phyloP scores from a whole-genome alignment of 2,888 invertebrate species.

The Tetragonula carbonaria region DNA sequence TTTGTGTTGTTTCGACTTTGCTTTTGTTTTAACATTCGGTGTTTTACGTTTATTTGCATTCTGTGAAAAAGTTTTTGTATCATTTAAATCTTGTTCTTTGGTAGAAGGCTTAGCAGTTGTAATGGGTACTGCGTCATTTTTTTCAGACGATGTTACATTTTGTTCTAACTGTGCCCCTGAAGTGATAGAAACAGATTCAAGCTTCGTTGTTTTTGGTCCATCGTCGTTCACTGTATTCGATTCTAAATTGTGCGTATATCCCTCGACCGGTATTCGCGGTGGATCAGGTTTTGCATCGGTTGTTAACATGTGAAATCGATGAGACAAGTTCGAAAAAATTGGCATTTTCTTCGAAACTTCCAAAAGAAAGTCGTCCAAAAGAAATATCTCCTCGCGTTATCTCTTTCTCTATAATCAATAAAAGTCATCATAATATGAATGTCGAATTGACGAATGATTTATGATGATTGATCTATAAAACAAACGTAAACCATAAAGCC shows the following conservation, averaged over 20 bases:
- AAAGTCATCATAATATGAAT: neutral
- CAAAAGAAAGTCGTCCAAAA: neutral
- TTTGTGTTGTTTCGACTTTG: conserved; percentile 55
- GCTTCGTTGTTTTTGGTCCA: conserved; percentile 2
- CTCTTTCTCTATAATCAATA: neutral
- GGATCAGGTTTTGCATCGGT: conserved; percentile 85
- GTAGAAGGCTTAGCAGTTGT: neutral
- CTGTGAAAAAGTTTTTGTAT: conserved; percentile 20
- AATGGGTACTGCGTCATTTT: conserved; percentile 38
- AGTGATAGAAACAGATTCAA: neutral
- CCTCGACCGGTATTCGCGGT: conserved; percentile 80
- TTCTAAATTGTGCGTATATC: conserved; percentile 60
- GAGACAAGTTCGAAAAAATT: conserved; percentile 79
- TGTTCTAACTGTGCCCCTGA: conserved; percentile 7
- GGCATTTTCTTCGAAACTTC: conserved; percentile 66
- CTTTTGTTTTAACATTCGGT: conserved; percentile 53
- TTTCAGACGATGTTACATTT: conserved; percentile 11
- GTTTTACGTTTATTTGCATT: conserved; percentile 40
- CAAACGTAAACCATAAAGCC: neutral
- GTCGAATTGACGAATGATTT: neutral
- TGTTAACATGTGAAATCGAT: conserved; percentile 84
- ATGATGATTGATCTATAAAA: neutral
- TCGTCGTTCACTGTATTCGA: conserved; percentile 12
- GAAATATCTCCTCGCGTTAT: neutral
- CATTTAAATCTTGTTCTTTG: conserved; percentile 10